These are phyloP conservation scores for Netelia virgata DNA, from an alignment of 2,888 invertebrate genomes.

Conservation along the genomic window DNA sequence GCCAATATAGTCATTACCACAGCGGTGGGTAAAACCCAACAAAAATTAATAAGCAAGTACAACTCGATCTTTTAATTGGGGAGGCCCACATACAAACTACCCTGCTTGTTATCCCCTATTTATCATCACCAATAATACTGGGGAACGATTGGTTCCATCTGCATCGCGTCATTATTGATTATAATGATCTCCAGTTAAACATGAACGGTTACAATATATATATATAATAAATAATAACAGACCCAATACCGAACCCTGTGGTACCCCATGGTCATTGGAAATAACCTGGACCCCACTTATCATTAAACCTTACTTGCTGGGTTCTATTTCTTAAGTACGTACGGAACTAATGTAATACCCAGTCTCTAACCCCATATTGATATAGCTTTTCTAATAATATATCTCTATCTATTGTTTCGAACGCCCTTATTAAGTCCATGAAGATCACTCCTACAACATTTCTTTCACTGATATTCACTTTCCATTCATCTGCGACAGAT, in stretches of 20 bases:
- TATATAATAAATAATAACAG: conserved; percentile 41
- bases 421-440: conserved; percentile 66
- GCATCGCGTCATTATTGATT: neutral
- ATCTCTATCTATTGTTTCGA: conserved; percentile 57
- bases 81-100: neutral
- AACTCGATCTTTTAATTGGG: neutral
- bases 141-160: conserved; percentile 28
- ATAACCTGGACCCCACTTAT: conserved; percentile 4
- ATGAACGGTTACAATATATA: neutral
- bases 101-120: conserved; percentile 53
- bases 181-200: neutral
- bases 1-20: conserved; percentile 1
- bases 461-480: conserved; percentile 65
- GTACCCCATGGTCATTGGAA: neutral
- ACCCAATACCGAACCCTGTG: conserved; percentile 26
- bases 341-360: conserved; percentile 35
- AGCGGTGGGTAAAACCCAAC: conserved; percentile 30
- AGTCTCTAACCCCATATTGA: conserved; percentile 32
- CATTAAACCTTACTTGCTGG: conserved; percentile 25
- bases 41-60: neutral
- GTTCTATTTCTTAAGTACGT: conserved; percentile 41
- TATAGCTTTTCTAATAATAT: conserved; percentile 30
- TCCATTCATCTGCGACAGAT: too few species aligned
- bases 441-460: conserved; percentile 55
- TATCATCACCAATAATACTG: conserved; percentile 52